Conservation (phyloP, 1,140 invertebrate species). For the Chrysomallon squamiferum region DNA sequence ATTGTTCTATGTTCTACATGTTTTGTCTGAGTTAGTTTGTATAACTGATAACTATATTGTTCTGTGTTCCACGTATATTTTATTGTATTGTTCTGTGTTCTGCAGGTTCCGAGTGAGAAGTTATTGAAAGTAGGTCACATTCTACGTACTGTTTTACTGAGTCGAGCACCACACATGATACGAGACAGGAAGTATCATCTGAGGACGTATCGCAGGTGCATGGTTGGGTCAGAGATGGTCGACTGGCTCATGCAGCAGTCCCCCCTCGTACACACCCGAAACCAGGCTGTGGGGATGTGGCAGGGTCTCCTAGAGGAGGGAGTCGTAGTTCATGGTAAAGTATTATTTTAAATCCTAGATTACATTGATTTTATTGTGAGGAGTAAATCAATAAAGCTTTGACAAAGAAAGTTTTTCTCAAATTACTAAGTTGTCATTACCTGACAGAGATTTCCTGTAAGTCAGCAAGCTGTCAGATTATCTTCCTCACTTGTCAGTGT, state of each 20-base stretch:
- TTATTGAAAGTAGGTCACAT: constrained; percentile 75
- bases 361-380: no score
- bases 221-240: constrained; percentile 75
- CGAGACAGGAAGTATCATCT: constrained; percentile 69
- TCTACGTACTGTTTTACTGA: constrained; percentile 73
- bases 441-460: no score
- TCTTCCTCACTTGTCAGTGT: no score
- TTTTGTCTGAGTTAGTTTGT: no score
- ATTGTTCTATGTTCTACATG: no score
- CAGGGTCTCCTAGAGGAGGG: constrained; percentile 85
- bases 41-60: no score
- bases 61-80: no score
- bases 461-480: no score
- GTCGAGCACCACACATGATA: constrained; percentile 71
- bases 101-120: constrained; percentile 69
- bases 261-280: constrained; percentile 68
- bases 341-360: no score
- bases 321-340: constrained; percentile 77
- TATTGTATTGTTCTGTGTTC: not conserved
- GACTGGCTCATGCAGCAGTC: constrained; percentile 74
- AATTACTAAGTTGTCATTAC: no score
- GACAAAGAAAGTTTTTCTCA: no score
- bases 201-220: constrained; percentile 65
- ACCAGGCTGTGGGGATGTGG: constrained; percentile 82
- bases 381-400: no score